Evolutionary conservation across 1,140 invertebrate species (phyloP), one percentile per base, ranked within the genome.

Genomic region (Anadara kagoshimensis): DNA sequence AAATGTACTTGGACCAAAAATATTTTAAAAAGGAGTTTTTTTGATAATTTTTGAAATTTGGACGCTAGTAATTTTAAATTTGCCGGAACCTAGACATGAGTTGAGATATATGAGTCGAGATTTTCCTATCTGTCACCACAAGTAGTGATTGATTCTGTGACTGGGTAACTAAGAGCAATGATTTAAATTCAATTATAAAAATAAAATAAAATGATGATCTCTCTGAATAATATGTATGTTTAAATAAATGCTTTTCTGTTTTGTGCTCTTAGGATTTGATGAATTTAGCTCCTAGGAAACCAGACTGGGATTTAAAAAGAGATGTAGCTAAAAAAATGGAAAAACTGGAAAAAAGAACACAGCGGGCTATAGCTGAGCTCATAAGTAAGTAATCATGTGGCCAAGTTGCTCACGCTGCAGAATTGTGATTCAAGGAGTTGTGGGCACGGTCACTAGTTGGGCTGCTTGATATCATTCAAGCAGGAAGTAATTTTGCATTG

Each of bases 291-390:
- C 97, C 97, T 0, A 91, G 96, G 45, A 99, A 99, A 91, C 95
- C 96, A 16, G 97, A 99, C 84, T 99, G 97, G 97, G 98, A 99
- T 90, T 90, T 99, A 18, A 99, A 99, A 85, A 90, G 97, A 81
- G 97, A 97, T 90, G 93, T 97, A 26, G 92, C 95, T 5, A 95
- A 96, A 79, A 98, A 98, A 87, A 87, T 98, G 66, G 96, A 97
- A 79, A 96, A 95, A 89, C 87, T 99, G 51, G 96, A 98, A 83
- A 93, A 93, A 72, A 90, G 94, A 86, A 99, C 97, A 53, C 95
- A 99, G 86, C 94, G 94, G 86, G 95, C 97, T 0, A 99, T 99
- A 82, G 96, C 96, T 2, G 96, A 99, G 90, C 90, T 99, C 5
- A 98, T 98, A 78, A 91, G 96, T 87, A 94, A 96, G 59, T 90